A percentile compares a stretch with the other conserved stretches of the same genome.
Conservation (phyloP, 2,888 invertebrate genomes). For the Dasypolia templi region DNA sequence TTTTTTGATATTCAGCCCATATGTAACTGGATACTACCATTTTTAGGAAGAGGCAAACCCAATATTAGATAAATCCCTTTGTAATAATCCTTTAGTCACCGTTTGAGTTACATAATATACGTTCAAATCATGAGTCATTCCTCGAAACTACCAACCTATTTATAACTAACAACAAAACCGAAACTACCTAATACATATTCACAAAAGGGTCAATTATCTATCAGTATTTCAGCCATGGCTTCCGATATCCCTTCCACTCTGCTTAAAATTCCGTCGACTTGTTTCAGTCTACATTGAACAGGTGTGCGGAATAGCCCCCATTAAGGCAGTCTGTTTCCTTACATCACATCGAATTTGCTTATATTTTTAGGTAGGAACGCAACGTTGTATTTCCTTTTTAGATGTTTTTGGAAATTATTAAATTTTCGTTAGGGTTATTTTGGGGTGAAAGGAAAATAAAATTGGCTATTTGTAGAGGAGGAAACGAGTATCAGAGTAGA, state of each 20-base stretch:
- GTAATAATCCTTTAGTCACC: too few species aligned
- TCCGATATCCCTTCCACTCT: conserved; percentile 47
- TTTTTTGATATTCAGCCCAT: too few species aligned
- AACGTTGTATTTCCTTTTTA: conserved; percentile 28
- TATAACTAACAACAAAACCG: neutral
- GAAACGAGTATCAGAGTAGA: neutral
- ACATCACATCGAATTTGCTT: conserved; percentile 59
- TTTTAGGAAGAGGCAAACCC: too few species aligned
- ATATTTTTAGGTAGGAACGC: conserved; percentile 41
- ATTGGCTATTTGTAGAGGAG: neutral
- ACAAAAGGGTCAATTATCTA: conserved; percentile 22
- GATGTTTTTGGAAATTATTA: conserved; percentile 1
- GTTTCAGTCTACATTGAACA: conserved; percentile 68
- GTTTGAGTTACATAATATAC: too few species aligned
- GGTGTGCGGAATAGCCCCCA: conserved; percentile 72
- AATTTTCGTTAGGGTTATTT: neutral
- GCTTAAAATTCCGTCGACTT: conserved; percentile 54
- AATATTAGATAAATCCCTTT: too few species aligned
- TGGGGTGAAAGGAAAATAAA: neutral
- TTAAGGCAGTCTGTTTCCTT: conserved; percentile 66
- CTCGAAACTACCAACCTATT: too few species aligned
- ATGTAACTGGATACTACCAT: too few species aligned
- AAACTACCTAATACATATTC: conserved; percentile 17
- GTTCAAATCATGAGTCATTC: too few species aligned
- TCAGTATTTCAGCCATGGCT: conserved; percentile 29